Evolutionary conservation across 2,113 vertebrate genomes (phyloP).

Genomic region (Lagopus leucura): DNA sequence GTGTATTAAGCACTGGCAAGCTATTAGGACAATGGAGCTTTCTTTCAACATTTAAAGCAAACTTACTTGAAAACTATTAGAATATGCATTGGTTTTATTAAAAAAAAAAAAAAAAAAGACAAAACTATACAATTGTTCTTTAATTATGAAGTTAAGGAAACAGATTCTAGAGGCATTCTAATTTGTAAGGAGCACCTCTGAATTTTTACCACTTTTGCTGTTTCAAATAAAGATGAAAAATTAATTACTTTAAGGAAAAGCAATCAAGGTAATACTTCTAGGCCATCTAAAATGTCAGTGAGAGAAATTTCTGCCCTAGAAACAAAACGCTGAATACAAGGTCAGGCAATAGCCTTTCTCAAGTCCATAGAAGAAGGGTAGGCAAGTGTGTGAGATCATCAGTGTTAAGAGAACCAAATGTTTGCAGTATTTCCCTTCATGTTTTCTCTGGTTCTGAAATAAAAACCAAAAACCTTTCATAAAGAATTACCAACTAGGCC

Average conservation of each 20-base stretch:
- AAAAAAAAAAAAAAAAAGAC: background rate
- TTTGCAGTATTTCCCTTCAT: background rate
- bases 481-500: background rate
- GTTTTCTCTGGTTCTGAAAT: background rate
- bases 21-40: background rate
- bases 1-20: background rate
- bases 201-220: background rate
- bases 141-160: background rate
- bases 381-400: background rate
- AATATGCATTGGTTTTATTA: background rate
- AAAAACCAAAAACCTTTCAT: background rate
- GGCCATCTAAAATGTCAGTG: background rate
- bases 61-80: background rate
- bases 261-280: background rate
- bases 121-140: background rate
- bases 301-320: background rate
- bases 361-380: background rate
- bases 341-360: background rate
- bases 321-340: background rate
- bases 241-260: background rate
- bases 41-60: background rate
- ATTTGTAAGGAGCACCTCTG: background rate
- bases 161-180: background rate
- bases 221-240: background rate
- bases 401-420: background rate